Conservation (phyloP, 2,113 vertebrate genomes). For the Colistium nudipinnis region DNA sequence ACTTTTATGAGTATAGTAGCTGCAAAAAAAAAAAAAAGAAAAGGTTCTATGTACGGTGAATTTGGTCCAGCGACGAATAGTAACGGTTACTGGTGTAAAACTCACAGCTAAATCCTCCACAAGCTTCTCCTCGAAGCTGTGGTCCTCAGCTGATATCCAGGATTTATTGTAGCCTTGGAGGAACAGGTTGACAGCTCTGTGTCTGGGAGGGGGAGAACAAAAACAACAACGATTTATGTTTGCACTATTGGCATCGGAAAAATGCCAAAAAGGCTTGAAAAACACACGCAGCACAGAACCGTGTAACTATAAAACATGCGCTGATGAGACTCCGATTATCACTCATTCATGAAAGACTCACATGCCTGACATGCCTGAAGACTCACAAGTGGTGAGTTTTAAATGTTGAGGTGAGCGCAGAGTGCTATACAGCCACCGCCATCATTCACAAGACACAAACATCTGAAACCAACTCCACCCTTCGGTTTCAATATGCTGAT, state of each 20-base stretch:
- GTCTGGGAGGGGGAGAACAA: conserved; percentile 75
- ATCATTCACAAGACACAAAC: conserved; percentile 5
- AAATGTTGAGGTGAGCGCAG: background rate
- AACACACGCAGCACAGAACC: background rate
- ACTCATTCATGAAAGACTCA: background rate
- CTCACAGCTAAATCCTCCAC: conserved; percentile 94
- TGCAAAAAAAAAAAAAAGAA: background rate
- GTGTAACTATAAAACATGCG: conserved; percentile 2
- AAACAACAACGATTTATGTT: background rate
- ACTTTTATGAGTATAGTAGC: background rate
- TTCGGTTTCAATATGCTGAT: conserved; percentile 26
- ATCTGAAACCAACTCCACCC: too few species aligned
- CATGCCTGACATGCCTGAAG: too few species aligned
- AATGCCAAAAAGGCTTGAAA: conserved; percentile 7
- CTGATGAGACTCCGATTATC: conserved; percentile 8
- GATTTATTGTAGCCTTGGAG: conserved; percentile 94
- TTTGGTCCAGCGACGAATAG: background rate
- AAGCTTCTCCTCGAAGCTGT: conserved; percentile 90
- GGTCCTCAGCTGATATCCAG: conserved; percentile 92
- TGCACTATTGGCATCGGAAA: background rate
- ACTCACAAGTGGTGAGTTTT: background rate
- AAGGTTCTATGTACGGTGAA: background rate
- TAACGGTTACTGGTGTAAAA: conserved; percentile 12
- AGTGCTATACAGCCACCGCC: background rate
- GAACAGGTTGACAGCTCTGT: conserved; percentile 93